Conservation (phyloP, 2,113 vertebrate genomes). For the Siniperca knerii region DNA sequence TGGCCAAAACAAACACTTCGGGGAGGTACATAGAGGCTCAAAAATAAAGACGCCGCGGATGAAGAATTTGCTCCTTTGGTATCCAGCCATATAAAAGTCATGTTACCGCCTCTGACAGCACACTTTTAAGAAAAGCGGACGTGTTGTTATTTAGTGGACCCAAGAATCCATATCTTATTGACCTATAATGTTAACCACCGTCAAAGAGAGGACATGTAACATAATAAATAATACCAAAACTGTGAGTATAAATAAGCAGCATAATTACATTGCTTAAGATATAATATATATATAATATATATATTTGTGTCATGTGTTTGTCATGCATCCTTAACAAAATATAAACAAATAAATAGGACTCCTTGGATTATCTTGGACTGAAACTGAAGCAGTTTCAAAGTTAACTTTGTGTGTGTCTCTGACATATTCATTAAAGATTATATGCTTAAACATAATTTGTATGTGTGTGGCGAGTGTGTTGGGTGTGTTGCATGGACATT, state of each 20-base stretch:
- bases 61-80: not conserved
- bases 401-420: not conserved
- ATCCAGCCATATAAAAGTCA: not conserved
- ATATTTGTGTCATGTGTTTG: not conserved
- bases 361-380: not conserved
- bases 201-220: not conserved
- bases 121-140: not conserved
- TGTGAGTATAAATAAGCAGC: not conserved
- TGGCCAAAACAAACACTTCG: constrained; percentile 71
- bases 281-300: too few relatives aligned
- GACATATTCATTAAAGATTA: not conserved
- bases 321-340: not conserved
- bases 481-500: constrained; percentile 36
- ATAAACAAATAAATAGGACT: not conserved
- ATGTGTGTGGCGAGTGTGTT: constrained; percentile 16
- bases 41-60: constrained; percentile 29
- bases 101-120: not conserved
- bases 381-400: not conserved
- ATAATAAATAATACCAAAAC: not conserved
- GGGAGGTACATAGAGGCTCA: constrained; percentile 45
- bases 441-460: constrained; percentile 2
- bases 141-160: not conserved
- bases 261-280: not conserved
- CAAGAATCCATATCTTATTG: not conserved
- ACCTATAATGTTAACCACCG: not conserved